Conservation (phyloP, 2,797 vertebrate species). For the Hylomyscus alleni region DNA sequence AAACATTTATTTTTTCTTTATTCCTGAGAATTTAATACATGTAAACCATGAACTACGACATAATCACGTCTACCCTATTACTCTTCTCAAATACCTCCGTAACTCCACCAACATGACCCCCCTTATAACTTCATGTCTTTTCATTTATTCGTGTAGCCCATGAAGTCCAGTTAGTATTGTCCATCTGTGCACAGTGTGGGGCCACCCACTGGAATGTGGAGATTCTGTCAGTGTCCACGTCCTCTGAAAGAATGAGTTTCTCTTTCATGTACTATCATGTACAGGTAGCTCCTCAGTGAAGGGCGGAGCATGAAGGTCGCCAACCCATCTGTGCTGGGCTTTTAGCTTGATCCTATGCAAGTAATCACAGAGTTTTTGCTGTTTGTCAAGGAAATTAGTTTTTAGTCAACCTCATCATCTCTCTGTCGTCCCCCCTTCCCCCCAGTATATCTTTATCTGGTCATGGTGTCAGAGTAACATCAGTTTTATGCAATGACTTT, state of each 20-base stretch:
- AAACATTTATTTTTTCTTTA: neutral
- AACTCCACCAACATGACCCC: neutral
- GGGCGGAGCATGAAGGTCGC: neutral
- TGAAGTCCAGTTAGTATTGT: neutral
- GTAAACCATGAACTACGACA: neutral
- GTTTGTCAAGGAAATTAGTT: neutral
- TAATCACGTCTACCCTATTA: neutral
- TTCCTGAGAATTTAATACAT: neutral
- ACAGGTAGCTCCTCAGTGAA: neutral
- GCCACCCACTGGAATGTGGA: neutral
- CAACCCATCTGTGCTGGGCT: neutral
- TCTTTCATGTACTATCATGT: neutral
- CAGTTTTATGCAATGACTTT: neutral
- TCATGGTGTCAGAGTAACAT: neutral
- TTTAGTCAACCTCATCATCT: neutral
- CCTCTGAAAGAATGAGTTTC: neutral
- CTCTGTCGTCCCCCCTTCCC: neutral
- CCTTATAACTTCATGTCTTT: neutral
- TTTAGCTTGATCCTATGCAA: neutral
- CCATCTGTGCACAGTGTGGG: neutral
- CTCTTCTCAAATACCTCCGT: neutral
- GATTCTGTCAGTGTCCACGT: neutral
- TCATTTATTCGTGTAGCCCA: neutral
- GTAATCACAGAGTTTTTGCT: neutral
- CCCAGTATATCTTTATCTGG: neutral